Percentiles rank a stretch among this genome's conserved stretches.
phyloP scores from a whole-genome alignment of 2,888 invertebrate genomes.

The Andrena flavipes region DNA sequence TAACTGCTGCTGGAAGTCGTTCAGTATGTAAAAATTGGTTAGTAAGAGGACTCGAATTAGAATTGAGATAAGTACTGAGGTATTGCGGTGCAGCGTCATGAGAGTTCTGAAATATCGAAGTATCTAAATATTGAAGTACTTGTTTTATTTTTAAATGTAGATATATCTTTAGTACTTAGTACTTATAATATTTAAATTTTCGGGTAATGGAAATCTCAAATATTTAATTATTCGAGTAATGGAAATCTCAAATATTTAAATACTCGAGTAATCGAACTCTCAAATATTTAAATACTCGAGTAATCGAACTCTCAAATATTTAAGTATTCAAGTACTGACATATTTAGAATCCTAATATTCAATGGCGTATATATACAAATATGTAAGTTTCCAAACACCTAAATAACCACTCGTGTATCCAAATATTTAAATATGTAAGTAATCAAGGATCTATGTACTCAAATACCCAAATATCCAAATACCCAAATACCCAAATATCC shows the following conservation, averaged over 20 bases:
- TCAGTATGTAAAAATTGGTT: too few species aligned
- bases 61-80: too few species aligned
- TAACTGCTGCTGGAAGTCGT: too few species aligned
- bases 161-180: not conserved
- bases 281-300: not conserved
- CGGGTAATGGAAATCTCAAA: not conserved
- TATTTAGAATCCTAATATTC: not conserved
- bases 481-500: too few species aligned
- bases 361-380: not conserved
- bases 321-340: not conserved
- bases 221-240: not conserved
- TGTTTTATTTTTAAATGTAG: not conserved
- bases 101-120: not conserved
- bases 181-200: not conserved
- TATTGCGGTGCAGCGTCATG: not conserved
- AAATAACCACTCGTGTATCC: too few species aligned
- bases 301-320: not conserved
- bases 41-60: too few species aligned
- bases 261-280: not conserved
- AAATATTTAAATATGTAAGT: too few species aligned
- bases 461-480: too few species aligned
- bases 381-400: too few species aligned
- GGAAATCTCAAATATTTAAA: not conserved
- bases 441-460: too few species aligned
- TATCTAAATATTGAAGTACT: not conserved